phyloP scores from a whole-genome alignment of 1,140 invertebrate genomes.

The Caenorhabditis remanei region DNA sequence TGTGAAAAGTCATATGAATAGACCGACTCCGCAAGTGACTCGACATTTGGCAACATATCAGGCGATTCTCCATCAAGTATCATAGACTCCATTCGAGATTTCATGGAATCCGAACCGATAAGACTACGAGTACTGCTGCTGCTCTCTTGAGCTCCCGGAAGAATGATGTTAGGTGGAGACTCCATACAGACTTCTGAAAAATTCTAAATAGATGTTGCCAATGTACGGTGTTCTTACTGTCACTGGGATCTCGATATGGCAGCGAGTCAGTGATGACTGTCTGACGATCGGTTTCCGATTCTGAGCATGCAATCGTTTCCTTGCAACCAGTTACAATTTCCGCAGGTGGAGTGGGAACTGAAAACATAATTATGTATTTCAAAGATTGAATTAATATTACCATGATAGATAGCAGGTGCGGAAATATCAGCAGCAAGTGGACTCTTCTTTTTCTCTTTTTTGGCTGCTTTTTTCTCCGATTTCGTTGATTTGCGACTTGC shows the following conservation, averaged over 20 bases:
- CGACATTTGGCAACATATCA: neutral
- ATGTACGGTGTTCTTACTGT: neutral
- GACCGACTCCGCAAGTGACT: neutral
- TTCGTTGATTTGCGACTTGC: conserved; percentile 28
- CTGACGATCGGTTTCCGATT: conserved; percentile 21
- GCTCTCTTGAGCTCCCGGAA: neutral
- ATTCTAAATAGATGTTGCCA: neutral
- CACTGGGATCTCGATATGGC: conserved; percentile 35
- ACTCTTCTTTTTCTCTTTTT: conserved; percentile 27
- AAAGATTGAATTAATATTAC: neutral
- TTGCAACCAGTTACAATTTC: neutral
- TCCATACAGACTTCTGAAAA: conserved; percentile 20
- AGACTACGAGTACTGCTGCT: conserved; percentile 34
- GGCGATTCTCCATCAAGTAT: neutral
- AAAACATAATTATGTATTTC: neutral
- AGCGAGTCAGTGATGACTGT: conserved; percentile 47
- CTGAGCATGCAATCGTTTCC: neutral
- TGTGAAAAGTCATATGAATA: neutral
- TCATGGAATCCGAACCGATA: neutral
- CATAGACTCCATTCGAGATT: neutral
- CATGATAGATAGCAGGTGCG: conserved; percentile 23
- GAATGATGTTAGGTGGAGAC: neutral
- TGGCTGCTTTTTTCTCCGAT: conserved; percentile 27
- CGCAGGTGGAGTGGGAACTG: conserved; percentile 1
- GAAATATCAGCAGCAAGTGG: neutral